Percentiles rank a stretch among this genome's conserved stretches.
Evolutionary conservation across 2,888 invertebrate genomes (phyloP).

Genomic region (Trachelus troglodyta): DNA sequence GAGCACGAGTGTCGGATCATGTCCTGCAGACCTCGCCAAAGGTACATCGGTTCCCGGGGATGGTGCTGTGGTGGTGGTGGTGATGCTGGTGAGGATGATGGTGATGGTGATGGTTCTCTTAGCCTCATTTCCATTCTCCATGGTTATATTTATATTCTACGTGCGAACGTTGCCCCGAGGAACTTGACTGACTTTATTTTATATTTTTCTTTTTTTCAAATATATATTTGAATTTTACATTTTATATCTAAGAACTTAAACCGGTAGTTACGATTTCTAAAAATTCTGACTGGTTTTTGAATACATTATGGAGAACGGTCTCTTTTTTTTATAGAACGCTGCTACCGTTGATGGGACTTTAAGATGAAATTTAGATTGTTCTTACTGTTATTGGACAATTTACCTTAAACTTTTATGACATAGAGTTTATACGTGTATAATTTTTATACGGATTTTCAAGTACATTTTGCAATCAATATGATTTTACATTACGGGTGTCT

Average conservation of each 20-base stretch:
- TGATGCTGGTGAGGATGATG: slow-evolving; percentile 1
- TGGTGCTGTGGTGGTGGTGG: slow-evolving; percentile 22
- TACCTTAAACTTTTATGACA: not conserved
- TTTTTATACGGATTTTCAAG: no score
- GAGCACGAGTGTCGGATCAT: slow-evolving; percentile 37
- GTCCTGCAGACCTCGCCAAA: slow-evolving; percentile 15
- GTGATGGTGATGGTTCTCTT: slow-evolving; percentile 34
- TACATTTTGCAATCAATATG: no score
- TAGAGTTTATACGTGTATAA: no score
- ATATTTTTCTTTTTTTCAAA: not conserved
- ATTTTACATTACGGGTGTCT: no score
- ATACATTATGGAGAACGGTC: not conserved
- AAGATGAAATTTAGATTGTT: not conserved
- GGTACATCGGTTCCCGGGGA: slow-evolving; percentile 26
- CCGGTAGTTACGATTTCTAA: not conserved
- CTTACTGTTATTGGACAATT: not conserved
- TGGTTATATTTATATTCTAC: not conserved
- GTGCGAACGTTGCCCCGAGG: not conserved
- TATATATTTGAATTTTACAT: not conserved
- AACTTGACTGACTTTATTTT: not conserved
- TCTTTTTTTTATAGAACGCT: not conserved
- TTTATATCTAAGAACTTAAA: not conserved
- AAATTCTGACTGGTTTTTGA: not conserved
- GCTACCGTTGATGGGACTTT: not conserved
- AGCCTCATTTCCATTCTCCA: slow-evolving; percentile 39